A percentile compares a stretch with the other conserved stretches of the same genome.
Conservation (phyloP, 1,140 invertebrate species). For the Wasmannia auropunctata region DNA sequence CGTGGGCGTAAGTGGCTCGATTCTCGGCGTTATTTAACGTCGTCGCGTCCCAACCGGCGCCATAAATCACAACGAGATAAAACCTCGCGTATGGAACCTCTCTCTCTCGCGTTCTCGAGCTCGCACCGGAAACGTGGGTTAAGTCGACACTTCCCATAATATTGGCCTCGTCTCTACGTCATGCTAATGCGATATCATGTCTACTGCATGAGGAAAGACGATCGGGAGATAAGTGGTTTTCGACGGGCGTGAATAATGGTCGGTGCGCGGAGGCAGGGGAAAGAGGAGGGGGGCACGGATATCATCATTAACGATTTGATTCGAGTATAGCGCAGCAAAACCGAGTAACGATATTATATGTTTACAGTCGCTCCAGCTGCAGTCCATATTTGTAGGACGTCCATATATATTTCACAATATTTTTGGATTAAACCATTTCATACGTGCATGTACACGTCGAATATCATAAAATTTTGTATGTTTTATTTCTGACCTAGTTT, state of each 20-base stretch:
- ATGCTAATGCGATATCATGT: constrained; percentile 31
- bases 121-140: constrained; percentile 48
- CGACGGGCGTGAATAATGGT: constrained; percentile 35
- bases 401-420: background rate
- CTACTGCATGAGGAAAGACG: background rate
- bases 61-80: constrained; percentile 59
- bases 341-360: background rate
- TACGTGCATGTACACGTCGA: background rate
- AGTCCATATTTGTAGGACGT: background rate
- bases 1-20: constrained; percentile 44
- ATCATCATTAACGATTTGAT: constrained; percentile 17
- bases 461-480: background rate
- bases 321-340: background rate
- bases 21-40: constrained; percentile 49
- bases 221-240: constrained; percentile 33
- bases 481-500: background rate
- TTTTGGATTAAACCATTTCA: background rate
- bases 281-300: too few species aligned
- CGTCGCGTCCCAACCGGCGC: constrained; percentile 48
- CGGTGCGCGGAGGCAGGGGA: too few species aligned
- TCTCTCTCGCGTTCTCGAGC: background rate
- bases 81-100: constrained; percentile 26
- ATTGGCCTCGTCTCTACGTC: constrained; percentile 19
- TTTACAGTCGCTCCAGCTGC: background rate
- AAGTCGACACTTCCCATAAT: constrained; percentile 50